A percentile compares a stretch with the other conserved stretches of the same genome.
These are phyloP conservation scores for Hyperoplus immaculatus DNA, from an alignment of 2,797 vertebrate genomes.

Conservation along the genomic window DNA sequence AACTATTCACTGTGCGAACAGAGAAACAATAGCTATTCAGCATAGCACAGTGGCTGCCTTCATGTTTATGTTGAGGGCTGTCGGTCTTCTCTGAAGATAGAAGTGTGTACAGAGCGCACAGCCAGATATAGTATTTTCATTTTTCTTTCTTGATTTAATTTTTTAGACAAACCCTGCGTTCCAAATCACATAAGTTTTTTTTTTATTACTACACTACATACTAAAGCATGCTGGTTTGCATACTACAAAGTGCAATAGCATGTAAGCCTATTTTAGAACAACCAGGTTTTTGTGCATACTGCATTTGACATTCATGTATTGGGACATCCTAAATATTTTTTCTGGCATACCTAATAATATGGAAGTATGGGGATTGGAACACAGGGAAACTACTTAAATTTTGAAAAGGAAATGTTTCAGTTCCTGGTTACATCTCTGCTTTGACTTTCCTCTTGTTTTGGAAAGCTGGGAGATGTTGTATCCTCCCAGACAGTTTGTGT, in stretches of 20 bases:
- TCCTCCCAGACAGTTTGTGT: constrained; percentile 18
- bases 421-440: constrained; percentile 45
- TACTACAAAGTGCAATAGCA: too few relatives aligned
- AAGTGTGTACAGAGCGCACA: constrained; percentile 8
- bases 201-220: too few relatives aligned
- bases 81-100: constrained; percentile 29
- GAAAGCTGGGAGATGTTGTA: constrained; percentile 19
- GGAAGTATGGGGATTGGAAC: too few relatives aligned
- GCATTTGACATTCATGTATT: too few relatives aligned
- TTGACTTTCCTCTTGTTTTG: constrained; percentile 20
- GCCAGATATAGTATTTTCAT: neutral
- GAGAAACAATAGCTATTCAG: constrained; percentile 70
- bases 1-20: constrained; percentile 38
- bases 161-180: constrained; percentile 5
- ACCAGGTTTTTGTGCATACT: too few relatives aligned
- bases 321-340: too few relatives aligned
- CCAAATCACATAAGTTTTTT: neutral
- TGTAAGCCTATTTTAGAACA: too few relatives aligned
- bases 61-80: constrained; percentile 47
- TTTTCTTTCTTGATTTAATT: neutral
- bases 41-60: constrained; percentile 44
- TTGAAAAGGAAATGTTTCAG: constrained; percentile 15
- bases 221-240: too few relatives aligned
- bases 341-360: too few relatives aligned
- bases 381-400: too few relatives aligned